Percentiles rank a stretch among this genome's conserved stretches.
Conservation (phyloP, 2,113 vertebrate genomes). For the Centrocercus urophasianus region DNA sequence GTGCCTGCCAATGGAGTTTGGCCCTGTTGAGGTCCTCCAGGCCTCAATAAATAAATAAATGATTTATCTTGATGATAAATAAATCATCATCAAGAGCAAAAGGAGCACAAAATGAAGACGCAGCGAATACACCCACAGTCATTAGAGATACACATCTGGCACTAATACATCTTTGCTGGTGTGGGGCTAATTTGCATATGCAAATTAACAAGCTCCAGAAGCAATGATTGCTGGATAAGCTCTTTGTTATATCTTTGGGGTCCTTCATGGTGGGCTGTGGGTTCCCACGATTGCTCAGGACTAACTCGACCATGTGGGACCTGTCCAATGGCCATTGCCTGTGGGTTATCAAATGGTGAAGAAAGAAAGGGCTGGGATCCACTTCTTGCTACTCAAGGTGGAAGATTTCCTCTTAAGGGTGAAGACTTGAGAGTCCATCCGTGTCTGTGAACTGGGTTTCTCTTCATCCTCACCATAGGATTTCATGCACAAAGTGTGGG, state of each 20-base stretch:
- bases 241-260: neutral
- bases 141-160: constrained; percentile 35
- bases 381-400: neutral
- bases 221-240: neutral
- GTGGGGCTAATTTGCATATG: neutral
- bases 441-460: neutral
- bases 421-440: neutral
- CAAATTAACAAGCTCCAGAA: neutral
- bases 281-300: neutral
- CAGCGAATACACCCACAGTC: neutral
- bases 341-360: neutral
- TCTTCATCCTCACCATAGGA: rapidly evolving
- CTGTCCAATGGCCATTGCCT: neutral
- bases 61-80: neutral
- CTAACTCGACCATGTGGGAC: neutral
- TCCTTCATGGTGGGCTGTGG: rapidly evolving
- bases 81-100: neutral
- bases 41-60: too few relatives aligned
- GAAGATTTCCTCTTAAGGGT: neutral
- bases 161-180: neutral
- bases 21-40: neutral
- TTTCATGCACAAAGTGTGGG: neutral
- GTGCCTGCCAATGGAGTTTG: neutral
- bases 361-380: neutral
- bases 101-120: neutral